Evolutionary conservation across 2,888 invertebrate genomes (phyloP).

Genomic region (Callinectes sapidus): DNA sequence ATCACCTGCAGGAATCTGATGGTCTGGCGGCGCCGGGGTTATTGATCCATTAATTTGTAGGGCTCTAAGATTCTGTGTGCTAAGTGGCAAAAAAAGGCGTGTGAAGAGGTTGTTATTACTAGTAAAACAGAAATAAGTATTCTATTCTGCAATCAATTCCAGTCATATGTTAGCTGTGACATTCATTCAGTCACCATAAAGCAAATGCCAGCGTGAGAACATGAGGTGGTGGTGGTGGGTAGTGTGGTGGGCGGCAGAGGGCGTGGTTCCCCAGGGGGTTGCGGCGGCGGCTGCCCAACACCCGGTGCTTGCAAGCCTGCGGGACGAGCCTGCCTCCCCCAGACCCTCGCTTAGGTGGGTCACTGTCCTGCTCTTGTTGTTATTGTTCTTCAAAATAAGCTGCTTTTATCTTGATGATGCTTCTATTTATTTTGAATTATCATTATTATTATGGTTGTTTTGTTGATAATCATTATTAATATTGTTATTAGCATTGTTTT

Average conservation of each 20-base stretch:
- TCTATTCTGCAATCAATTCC: too few species aligned
- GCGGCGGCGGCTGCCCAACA: neutral
- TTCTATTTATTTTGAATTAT: too few species aligned
- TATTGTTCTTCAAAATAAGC: neutral
- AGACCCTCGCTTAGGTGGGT: conserved; percentile 50
- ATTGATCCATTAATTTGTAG: neutral
- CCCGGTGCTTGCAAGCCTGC: conserved; percentile 26
- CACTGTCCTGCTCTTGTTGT: neutral
- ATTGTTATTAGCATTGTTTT: neutral
- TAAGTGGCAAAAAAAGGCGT: too few species aligned
- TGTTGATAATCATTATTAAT: neutral
- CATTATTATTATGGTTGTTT: neutral
- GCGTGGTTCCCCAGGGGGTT: neutral
- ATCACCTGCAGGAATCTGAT: neutral
- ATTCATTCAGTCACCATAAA: neutral
- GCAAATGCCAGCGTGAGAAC: neutral
- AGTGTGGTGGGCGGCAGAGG: neutral
- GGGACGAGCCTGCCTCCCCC: conserved; percentile 39
- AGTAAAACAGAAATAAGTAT: too few species aligned
- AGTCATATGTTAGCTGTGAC: too few species aligned
- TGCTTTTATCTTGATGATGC: neutral
- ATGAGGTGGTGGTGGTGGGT: conserved; percentile 26
- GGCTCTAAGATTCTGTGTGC: too few species aligned
- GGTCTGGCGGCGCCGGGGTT: neutral
- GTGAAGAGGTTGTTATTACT: too few species aligned